These are phyloP conservation scores for Neodon shergylaensis DNA, from an alignment of 2,113 vertebrate genomes.

Conservation along the genomic window DNA sequence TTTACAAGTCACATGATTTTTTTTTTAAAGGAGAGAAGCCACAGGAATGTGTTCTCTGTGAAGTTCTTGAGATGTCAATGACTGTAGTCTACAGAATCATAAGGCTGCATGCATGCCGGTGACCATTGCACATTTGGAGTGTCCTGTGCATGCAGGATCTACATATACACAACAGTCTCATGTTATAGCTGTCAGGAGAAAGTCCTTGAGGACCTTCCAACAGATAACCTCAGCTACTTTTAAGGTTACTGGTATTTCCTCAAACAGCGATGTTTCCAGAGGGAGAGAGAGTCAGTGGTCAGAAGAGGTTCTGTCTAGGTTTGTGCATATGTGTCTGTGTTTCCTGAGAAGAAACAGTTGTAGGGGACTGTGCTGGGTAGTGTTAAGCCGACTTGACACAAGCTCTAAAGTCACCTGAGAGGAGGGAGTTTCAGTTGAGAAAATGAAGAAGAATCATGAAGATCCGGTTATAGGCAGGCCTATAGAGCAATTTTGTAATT, in stretches of 20 bases:
- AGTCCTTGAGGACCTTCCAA: not conserved
- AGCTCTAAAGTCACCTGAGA: not conserved
- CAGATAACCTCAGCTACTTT: not conserved
- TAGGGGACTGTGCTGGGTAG: not conserved
- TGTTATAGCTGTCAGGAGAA: not conserved
- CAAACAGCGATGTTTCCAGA: not conserved
- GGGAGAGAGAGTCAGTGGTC: not conserved
- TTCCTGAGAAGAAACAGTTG: constrained; percentile 1
- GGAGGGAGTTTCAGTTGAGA: not conserved
- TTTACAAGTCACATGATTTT: not conserved
- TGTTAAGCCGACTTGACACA: not conserved
- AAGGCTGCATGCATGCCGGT: not conserved
- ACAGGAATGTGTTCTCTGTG: not conserved
- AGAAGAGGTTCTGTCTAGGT: not conserved
- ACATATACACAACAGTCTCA: constrained; percentile 28
- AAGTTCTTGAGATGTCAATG: constrained; percentile 23
- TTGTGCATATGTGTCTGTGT: not conserved
- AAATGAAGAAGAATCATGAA: not conserved
- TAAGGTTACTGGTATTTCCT: not conserved
- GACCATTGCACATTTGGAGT: not conserved
- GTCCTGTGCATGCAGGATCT: not conserved
- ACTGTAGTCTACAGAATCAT: not conserved
- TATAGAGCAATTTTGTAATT: not conserved
- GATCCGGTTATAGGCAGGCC: not conserved
- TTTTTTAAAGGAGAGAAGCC: not conserved